A percentile compares a stretch with the other conserved stretches of the same genome.
These are phyloP conservation scores for Sitta carolinensis DNA, from an alignment of 2,797 vertebrate genomes.

Conservation along the genomic window DNA sequence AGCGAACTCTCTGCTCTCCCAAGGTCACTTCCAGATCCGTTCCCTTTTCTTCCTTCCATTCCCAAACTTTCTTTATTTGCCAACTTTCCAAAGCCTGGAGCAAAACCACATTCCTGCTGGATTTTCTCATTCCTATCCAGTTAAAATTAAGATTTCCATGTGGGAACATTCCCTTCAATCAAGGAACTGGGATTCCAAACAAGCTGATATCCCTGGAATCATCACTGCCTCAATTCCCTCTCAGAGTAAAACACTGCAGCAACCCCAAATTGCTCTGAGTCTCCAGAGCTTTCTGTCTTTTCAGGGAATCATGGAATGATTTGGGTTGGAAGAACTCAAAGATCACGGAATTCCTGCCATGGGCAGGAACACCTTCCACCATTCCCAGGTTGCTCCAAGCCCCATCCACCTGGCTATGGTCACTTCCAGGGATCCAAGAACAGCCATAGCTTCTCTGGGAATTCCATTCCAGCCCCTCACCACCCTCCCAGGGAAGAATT, in stretches of 20 bases:
- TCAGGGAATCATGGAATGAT: not conserved
- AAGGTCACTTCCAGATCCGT: not conserved
- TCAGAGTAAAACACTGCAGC: fast-evolving
- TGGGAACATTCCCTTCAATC: not conserved
- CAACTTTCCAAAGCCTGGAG: not conserved
- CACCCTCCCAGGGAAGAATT: not conserved
- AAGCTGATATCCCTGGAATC: not conserved
- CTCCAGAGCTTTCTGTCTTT: not conserved
- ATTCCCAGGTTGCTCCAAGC: too few species aligned
- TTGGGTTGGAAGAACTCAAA: not conserved
- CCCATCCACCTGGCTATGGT: not conserved
- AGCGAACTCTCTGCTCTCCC: not conserved
- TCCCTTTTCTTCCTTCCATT: not conserved
- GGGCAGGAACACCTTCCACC: too few species aligned
- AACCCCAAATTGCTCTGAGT: not conserved
- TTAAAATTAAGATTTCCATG: not conserved
- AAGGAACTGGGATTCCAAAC: not conserved
- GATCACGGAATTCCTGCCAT: too few species aligned
- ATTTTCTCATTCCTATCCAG: not conserved
- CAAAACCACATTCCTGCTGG: not conserved
- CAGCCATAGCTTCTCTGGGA: not conserved
- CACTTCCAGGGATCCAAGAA: not conserved
- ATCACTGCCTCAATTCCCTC: not conserved
- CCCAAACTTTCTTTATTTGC: not conserved
- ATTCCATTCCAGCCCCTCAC: fast-evolving